phyloP scores from a whole-genome alignment of 2,113 vertebrate species.

The Centropus unirufus region DNA sequence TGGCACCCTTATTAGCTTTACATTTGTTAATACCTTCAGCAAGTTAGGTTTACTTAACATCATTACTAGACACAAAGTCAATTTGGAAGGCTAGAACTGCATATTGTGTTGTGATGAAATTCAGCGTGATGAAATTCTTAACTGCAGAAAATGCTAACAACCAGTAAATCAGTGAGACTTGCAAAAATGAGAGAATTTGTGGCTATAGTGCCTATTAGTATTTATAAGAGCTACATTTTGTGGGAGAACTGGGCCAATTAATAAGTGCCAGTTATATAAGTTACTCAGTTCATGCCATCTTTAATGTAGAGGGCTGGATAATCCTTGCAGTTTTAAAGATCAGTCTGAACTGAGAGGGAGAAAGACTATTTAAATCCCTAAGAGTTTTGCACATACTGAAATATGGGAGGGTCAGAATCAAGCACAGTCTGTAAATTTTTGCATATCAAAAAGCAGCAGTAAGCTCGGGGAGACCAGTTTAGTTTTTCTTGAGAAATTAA shows the following conservation, averaged over 20 bases:
- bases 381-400: conserved; percentile 65
- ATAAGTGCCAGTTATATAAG: conserved; percentile 57
- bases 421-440: conserved; percentile 72
- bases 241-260: conserved; percentile 65
- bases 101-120: conserved; percentile 45
- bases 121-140: conserved; percentile 57
- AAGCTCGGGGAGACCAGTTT: conserved; percentile 35
- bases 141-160: conserved; percentile 63
- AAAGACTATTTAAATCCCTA: conserved; percentile 42
- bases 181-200: conserved; percentile 61
- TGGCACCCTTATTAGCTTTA: conserved; percentile 68
- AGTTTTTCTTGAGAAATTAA: conserved; percentile 47
- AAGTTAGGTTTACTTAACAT: conserved; percentile 60
- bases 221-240: conserved; percentile 70
- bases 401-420: conserved; percentile 64
- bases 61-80: conserved; percentile 55
- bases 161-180: conserved; percentile 60
- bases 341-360: conserved; percentile 51
- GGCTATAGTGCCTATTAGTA: conserved; percentile 71
- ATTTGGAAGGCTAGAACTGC: conserved; percentile 54
- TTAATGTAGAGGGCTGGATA: conserved; percentile 62
- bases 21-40: conserved; percentile 49
- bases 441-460: conserved; percentile 64
- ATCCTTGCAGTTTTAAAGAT: conserved; percentile 63
- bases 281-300: conserved; percentile 57